Base-by-base conservation (phyloP, 1,140 invertebrate species). In the Temnothorax curvispinosus region DNA sequence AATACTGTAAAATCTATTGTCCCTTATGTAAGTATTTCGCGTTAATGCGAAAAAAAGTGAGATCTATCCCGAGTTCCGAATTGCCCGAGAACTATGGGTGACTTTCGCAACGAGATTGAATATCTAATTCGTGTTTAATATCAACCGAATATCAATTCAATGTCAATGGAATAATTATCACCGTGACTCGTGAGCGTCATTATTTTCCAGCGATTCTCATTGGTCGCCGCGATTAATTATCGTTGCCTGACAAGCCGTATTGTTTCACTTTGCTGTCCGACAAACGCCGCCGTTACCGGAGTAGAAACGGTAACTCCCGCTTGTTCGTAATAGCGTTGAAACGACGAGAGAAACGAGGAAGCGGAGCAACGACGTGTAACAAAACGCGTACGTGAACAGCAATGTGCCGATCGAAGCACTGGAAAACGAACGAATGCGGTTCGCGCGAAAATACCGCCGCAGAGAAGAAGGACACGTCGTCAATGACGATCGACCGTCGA, bases 301-400 rank as follows among this genome's bases (percentile, higher is more conserved):
- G 58, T 44, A 69, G 75, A 67, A 86, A 86, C 62, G 69, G 84
- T 69, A 64, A 64, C 50, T 44, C 74, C 65, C 58, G 41, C 15
- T 78, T 87, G 82, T 77, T 76, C 54, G 82, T 62, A 81, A 77
- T 60, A 81, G 47, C 80, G 27, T 85, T 82, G 84, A 86, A 89
- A 74, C 89, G 74, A 38, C 87, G 78, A 85, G 88, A 85, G 89
- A 89, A 89, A 90, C 81, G 88, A 89, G 88, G 88, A 90, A 90
- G 81, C 88, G 76, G 32, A 15, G 87, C 85, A 89, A 85, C 87
- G 85, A 69, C 72, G 89, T 87, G 88, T 88, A 91, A 87, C 84
- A 87, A 87, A 89, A 88, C 72, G 88, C 60, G 88, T 69, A 71
- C 15, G 54, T 74, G 87, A 69, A 85, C 74, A 27, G 74, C 56